These are phyloP conservation scores for Todiramphus chloris DNA, from an alignment of 2,113 vertebrate genomes.

Conservation along the genomic window DNA sequence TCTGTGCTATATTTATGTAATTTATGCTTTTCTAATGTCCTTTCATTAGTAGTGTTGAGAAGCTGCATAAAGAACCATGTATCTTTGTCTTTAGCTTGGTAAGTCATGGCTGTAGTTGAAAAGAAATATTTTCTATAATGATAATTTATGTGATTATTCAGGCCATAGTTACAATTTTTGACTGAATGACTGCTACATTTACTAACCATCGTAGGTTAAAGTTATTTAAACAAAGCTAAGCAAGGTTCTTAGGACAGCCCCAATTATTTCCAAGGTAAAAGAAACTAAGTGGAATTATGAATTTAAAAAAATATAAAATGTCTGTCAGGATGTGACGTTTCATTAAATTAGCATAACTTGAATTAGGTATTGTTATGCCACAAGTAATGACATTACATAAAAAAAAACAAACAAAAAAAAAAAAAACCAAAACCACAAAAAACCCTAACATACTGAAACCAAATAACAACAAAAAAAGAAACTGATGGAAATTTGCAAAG, in stretches of 20 bases:
- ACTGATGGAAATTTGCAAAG: not conserved
- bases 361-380: not conserved
- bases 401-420: too few species aligned
- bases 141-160: not conserved
- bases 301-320: not conserved
- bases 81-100: not conserved
- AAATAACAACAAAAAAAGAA: not conserved
- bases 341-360: not conserved
- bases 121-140: not conserved
- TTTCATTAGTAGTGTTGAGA: not conserved
- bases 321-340: not conserved
- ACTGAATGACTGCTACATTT: not conserved
- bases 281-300: not conserved
- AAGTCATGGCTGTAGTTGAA: not conserved
- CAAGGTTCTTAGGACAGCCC: not conserved
- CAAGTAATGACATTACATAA: not conserved
- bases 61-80: not conserved
- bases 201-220: not conserved
- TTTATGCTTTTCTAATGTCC: not conserved
- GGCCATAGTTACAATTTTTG: not conserved
- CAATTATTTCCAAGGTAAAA: not conserved
- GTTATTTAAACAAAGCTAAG: not conserved
- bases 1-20: not conserved
- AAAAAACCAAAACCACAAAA: too few species aligned
- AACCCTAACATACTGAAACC: not conserved